Evolutionary conservation across 2,888 invertebrate species (phyloP).

Genomic region (Hydraecia micacea): DNA sequence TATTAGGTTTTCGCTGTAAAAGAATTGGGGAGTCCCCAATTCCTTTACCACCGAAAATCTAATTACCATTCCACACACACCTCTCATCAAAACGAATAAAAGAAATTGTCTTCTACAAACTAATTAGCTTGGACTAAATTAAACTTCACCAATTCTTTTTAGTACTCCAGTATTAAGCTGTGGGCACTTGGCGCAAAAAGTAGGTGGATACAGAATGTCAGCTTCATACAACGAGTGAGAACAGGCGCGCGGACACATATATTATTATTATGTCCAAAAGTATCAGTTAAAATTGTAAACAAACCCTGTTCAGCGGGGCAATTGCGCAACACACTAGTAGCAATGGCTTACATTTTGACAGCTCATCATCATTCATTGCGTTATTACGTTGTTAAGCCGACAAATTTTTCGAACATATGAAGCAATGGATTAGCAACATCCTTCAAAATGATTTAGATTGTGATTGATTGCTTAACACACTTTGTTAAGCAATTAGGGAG

Average conservation of each 20-base stretch:
- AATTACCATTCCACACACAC: slow-evolving; percentile 33
- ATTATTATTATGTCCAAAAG: no score
- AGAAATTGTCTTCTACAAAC: slow-evolving; percentile 12
- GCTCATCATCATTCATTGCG: no score
- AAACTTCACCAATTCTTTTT: slow-evolving; percentile 52
- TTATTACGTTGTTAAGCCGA: no score
- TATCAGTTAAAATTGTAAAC: no score
- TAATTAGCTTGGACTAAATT: slow-evolving; percentile 56
- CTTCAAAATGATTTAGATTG: no score
- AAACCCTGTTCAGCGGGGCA: no score
- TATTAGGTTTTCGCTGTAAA: not conserved
- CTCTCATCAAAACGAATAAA: slow-evolving; percentile 40
- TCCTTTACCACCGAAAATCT: not conserved
- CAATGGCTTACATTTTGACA: no score
- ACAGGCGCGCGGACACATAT: not conserved
- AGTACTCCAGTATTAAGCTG: slow-evolving; percentile 22
- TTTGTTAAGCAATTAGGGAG: no score
- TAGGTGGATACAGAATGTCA: slow-evolving; percentile 1
- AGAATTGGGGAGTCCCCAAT: not conserved
- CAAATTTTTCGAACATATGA: no score
- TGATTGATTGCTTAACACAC: no score
- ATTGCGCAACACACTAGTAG: no score
- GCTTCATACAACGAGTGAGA: not conserved
- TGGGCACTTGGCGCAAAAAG: slow-evolving; percentile 13
- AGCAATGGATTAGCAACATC: no score